Evolutionary conservation across 2,888 invertebrate genomes (phyloP), one percentile per base, ranked within the genome.

Genomic region (Serrognathus titanus): DNA sequence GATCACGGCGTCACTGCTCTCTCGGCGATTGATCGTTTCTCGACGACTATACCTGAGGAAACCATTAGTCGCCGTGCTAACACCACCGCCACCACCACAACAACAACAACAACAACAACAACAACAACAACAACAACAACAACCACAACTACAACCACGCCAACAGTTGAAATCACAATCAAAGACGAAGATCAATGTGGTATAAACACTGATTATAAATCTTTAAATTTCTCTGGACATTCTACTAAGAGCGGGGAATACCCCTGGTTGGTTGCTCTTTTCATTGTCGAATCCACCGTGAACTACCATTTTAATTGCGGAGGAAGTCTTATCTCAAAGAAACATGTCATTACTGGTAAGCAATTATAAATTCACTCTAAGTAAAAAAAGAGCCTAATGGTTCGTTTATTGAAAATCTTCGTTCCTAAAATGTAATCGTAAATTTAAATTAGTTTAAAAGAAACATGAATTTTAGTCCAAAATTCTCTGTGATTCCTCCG

Each of bases 241-340:
- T 38, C 49, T 1, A 51, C 53, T 10, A 13, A 53, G 36, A 45
- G 53, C 4, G 59, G 63, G 6, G 55, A 57, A 24, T 55, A 55
- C 36, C 63, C 63, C 8, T 63, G 63, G 63, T 37, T 63, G 43
- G 57, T 52, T 9, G 61, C 63, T 1, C 39, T 63, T 20, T 57
- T 61, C 37, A 53, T 7, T 6, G 24, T 31, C 24, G 13, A 40
- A 11, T 6, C 12, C 7, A 8, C 6, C 47, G 47, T 1, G 7
- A 48, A 48, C 8, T 24, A 51, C 10, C 48, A 49, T 7, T 58
- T 58, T 5, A 51, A 36, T 9, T 58, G 58, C 37, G 55, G 50
- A 1, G 55, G 48, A 3, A 58, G 37, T 16, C 43, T 58, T 35
- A 24, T 58, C 9, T 47, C 50, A 7, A 9, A 43, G 5, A 12